Evolutionary conservation across 2,113 vertebrate genomes (phyloP).

Genomic region (Platichthys stellatus): DNA sequence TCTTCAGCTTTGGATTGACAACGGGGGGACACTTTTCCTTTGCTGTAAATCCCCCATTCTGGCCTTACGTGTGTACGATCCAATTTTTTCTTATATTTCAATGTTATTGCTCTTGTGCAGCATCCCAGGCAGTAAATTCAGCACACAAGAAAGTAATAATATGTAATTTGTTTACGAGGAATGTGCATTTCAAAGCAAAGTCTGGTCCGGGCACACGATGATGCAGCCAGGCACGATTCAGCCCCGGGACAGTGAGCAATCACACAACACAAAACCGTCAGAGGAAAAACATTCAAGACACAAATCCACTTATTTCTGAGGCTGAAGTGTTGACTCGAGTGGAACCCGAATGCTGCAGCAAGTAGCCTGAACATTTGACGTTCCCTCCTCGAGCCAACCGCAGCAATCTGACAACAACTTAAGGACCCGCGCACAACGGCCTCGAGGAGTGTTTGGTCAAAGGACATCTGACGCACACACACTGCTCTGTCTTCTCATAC

Average conservation of each 20-base stretch:
- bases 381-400: conserved; percentile 4
- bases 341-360: neutral
- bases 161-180: neutral
- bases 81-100: conserved; percentile 10
- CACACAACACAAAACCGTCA: neutral
- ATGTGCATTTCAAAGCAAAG: neutral
- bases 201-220: neutral
- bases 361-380: neutral
- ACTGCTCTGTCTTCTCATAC: neutral
- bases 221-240: conserved; percentile 3
- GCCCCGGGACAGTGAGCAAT: neutral
- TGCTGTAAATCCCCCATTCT: conserved; percentile 13
- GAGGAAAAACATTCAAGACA: conserved; percentile 8
- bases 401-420: neutral
- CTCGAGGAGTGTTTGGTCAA: neutral
- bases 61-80: neutral
- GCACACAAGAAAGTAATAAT: neutral
- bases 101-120: conserved; percentile 12
- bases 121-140: neutral
- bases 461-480: neutral
- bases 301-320: neutral
- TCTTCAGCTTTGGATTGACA: neutral
- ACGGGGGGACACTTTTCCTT: conserved; percentile 27
- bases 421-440: no score
- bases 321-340: conserved; percentile 9